phyloP scores from a whole-genome alignment of 2,888 invertebrate species.

The Clepsis dumicolana region DNA sequence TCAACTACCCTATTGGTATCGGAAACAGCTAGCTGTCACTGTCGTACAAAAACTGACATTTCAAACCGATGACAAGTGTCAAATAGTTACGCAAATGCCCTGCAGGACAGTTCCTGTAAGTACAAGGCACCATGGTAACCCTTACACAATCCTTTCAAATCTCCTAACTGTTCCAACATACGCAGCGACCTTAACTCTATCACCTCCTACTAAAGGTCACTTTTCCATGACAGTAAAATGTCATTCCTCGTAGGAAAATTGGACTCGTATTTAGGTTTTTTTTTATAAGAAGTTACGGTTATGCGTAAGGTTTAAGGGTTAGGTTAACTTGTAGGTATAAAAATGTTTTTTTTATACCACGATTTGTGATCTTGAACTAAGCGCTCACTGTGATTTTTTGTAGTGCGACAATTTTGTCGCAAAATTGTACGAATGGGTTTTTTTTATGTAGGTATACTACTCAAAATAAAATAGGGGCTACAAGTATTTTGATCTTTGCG shows the following conservation, averaged over 20 bases:
- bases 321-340: conserved; percentile 17
- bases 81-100: no score
- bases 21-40: no score
- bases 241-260: conserved; percentile 16
- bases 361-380: no score
- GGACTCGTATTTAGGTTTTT: conserved; percentile 25
- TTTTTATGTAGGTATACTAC: no score
- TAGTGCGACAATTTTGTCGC: no score
- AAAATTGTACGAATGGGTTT: no score
- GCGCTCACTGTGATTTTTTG: no score
- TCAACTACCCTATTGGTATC: no score
- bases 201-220: background rate
- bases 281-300: conserved; percentile 14
- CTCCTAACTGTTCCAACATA: background rate
- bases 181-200: background rate
- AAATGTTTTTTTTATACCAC: conserved; percentile 7
- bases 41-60: no score
- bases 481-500: no score
- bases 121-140: background rate
- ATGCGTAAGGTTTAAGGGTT: conserved; percentile 6
- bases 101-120: background rate
- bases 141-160: conserved; percentile 6
- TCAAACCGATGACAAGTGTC: no score
- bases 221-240: background rate
- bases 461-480: no score